Evolutionary conservation across 2,888 invertebrate species (phyloP).

Genomic region (Temnothorax unifasciatus): DNA sequence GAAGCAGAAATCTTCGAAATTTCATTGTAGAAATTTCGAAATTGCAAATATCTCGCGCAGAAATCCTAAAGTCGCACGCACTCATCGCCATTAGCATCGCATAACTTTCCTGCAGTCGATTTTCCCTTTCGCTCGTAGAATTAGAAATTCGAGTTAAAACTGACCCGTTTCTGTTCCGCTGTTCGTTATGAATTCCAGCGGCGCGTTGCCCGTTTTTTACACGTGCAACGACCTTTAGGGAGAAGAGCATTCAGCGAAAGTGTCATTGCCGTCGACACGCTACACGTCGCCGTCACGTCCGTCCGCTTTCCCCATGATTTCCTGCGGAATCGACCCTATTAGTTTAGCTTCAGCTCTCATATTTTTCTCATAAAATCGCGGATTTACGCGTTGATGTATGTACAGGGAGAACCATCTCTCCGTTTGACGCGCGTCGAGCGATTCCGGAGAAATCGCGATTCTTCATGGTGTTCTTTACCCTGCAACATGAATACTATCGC

Average conservation of each 20-base stretch:
- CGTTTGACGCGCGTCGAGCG: not conserved
- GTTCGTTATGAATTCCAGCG: constrained; percentile 72
- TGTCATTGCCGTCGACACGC: constrained; percentile 69
- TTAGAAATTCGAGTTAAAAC: constrained; percentile 77
- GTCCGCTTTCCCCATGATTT: constrained; percentile 69
- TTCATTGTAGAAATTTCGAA: constrained; percentile 25
- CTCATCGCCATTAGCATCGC: constrained; percentile 56
- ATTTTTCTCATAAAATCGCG: constrained; percentile 28
- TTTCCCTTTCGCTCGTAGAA: constrained; percentile 76
- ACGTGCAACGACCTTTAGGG: constrained; percentile 77
- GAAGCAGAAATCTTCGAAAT: too few species aligned
- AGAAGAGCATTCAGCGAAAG: constrained; percentile 74
- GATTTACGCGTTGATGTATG: constrained; percentile 12
- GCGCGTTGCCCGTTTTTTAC: constrained; percentile 68
- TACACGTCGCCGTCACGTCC: constrained; percentile 60
- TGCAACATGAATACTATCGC: not conserved
- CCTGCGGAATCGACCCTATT: constrained; percentile 55
- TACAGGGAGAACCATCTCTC: not conserved
- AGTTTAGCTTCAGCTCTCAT: constrained; percentile 46
- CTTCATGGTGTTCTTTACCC: not conserved
- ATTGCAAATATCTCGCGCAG: constrained; percentile 5
- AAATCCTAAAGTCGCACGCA: constrained; percentile 30
- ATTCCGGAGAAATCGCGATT: constrained; percentile 35
- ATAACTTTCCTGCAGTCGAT: constrained; percentile 73
- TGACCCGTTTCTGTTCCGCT: constrained; percentile 66